Percentiles rank a stretch among this genome's conserved stretches.
These are phyloP conservation scores for Amia ocellicauda DNA, from an alignment of 2,113 vertebrate genomes.

Conservation along the genomic window DNA sequence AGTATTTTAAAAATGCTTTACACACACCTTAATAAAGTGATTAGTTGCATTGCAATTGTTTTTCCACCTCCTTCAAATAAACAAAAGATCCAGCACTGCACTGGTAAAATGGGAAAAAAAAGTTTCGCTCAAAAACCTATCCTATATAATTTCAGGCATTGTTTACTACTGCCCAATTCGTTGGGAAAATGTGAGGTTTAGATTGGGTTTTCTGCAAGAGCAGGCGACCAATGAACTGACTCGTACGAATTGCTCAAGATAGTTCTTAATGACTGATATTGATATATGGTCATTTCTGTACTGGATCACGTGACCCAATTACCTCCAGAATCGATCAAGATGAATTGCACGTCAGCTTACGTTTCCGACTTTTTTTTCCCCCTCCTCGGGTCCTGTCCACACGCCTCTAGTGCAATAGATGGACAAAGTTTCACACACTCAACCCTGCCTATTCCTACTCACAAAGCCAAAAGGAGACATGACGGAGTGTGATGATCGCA, in stretches of 20 bases:
- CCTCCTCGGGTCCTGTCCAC: constrained; percentile 82
- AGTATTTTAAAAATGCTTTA: too few relatives aligned
- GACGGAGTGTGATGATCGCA: constrained; percentile 97
- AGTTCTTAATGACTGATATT: constrained; percentile 92
- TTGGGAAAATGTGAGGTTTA: constrained; percentile 48
- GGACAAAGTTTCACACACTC: constrained; percentile 90
- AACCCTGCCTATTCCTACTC: constrained; percentile 75
- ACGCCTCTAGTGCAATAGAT: constrained; percentile 90
- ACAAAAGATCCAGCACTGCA: background rate
- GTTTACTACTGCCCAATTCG: constrained; percentile 50
- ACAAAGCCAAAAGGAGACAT: constrained; percentile 79
- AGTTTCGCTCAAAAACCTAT: constrained; percentile 44
- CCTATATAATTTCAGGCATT: constrained; percentile 37
- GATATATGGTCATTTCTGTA: constrained; percentile 99
- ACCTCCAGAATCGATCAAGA: constrained; percentile 99
- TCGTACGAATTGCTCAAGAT: constrained; percentile 63
- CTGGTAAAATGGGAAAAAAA: constrained; percentile 29
- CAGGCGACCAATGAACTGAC: constrained; percentile 76
- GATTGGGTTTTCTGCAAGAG: constrained; percentile 65
- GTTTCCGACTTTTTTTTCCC: constrained; percentile 94
- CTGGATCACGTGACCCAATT: constrained; percentile 99
- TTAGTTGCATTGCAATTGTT: too few relatives aligned
- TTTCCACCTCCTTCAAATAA: background rate
- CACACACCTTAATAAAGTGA: too few relatives aligned
- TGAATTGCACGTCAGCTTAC: constrained; percentile 98